Base-by-base conservation (phyloP, 2,797 vertebrate species). In the Coendou prehensilis region DNA sequence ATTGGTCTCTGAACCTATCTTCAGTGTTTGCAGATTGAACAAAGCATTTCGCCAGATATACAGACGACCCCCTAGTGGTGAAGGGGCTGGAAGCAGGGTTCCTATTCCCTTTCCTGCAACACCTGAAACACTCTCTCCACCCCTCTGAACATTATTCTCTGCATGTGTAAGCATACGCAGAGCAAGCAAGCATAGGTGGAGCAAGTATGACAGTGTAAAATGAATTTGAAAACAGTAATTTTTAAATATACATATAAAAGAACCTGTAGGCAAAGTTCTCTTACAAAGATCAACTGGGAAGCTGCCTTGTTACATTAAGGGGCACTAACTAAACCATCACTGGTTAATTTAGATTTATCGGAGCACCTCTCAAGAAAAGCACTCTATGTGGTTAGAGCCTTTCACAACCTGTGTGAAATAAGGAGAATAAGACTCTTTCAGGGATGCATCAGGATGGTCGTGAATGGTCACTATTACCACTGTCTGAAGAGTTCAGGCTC, bases 251-350 rank as follows among this genome's bases (percentile, higher is more conserved):
- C 52, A 50, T 33, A 50, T 78, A 64, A 45, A 45, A 78, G 54
- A 85, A 91, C n/a, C 57, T 84, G 8, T 76, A 92, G 26, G 8
- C 56, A 81, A 92, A 90, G 30, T 7, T 63, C 37, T 94, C 91
- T 85, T 57, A 88, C 81, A 37, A 75, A 69, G 22, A 22, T 81
- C 69, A 78, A 13, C 22, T 78, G 3, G 56, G 67, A 96, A 89
- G 14, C 61, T 37, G 15, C 8, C n/a, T 85, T 41, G 14, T 52
- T 95, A 56, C 67, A 26, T 9, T 33, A 93, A 79, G 14, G 11
- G n/a, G 14, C 22, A 54, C 50, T 79, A 88, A 84, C 61, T 79
- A 88, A 87, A 85, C 41, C 45, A 82, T 41, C 50, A 30, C 23
- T 57, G 10, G 13, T 14, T 85, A 92, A 57, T 15, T 50, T 75